Percentiles rank a stretch among this genome's conserved stretches.
Conservation (phyloP, 2,797 vertebrate species). For the Synaphobranchus kaupii region DNA sequence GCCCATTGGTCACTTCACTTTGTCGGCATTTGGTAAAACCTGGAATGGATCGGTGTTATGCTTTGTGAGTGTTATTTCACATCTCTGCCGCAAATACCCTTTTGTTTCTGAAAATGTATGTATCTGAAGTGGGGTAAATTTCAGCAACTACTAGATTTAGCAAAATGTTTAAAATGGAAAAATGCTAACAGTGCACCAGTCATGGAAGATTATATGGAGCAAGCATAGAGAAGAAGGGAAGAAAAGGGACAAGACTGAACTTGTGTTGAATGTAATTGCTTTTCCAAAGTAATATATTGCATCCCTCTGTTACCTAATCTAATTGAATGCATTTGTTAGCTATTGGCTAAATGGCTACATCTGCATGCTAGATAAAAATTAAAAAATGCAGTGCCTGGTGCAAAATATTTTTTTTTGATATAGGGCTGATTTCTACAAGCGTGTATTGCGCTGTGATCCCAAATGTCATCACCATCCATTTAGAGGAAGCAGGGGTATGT, state of each 20-base stretch:
- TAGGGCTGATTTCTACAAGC: background rate
- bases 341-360: background rate
- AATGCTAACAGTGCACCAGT: background rate
- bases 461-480: background rate
- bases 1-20: background rate
- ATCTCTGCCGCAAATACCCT: background rate
- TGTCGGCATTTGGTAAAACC: background rate
- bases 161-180: background rate
- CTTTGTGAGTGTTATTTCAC: too few species aligned
- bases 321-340: background rate
- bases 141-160: background rate
- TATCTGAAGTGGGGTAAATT: background rate
- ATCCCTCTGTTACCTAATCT: background rate
- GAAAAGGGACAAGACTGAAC: background rate
- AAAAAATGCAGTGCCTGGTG: background rate
- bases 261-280: background rate
- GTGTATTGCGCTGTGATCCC: background rate
- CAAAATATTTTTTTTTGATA: background rate
- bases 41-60: background rate
- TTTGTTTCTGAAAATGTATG: background rate
- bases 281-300: background rate
- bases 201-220: background rate
- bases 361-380: background rate
- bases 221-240: background rate
- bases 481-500: background rate